A percentile compares a stretch with the other conserved stretches of the same genome.
Evolutionary conservation across 2,113 vertebrate species (phyloP).

Genomic region (Tachysurus vachellii): DNA sequence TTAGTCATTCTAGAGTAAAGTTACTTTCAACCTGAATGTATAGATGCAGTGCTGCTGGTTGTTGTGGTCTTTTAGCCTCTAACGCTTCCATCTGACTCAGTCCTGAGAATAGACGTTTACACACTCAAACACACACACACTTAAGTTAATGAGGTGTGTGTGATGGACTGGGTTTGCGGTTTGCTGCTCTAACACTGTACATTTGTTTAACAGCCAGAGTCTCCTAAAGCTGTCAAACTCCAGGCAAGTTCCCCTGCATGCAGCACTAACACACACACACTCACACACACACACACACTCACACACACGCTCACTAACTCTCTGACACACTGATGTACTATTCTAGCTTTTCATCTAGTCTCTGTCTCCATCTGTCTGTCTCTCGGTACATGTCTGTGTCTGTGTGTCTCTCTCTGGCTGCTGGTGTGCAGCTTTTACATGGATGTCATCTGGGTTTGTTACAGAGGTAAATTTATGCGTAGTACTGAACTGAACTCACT

Average conservation of each 20-base stretch:
- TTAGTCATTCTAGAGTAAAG: not conserved
- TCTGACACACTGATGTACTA: not conserved
- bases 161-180: not conserved
- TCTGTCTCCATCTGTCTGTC: not conserved
- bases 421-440: too few species aligned
- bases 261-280: constrained; percentile 50
- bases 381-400: fast-evolving
- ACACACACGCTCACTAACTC: constrained; percentile 34
- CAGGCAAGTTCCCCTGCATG: constrained; percentile 89
- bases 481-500: too few species aligned
- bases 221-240: constrained; percentile 90
- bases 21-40: not conserved
- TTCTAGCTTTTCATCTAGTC: not conserved
- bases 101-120: too few species aligned
- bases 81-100: not conserved
- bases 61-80: not conserved
- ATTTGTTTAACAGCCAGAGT: constrained; percentile 95
- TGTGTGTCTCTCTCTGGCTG: not conserved
- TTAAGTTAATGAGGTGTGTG: constrained; percentile 23
- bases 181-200: constrained; percentile 78
- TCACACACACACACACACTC: constrained; percentile 32
- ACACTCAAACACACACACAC: not conserved
- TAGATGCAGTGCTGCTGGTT: not conserved
- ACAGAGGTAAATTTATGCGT: too few species aligned
- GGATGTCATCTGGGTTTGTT: too few species aligned